Evolutionary conservation across 2,888 invertebrate species (phyloP).

Genomic region (Drosophila bunnanda): DNA sequence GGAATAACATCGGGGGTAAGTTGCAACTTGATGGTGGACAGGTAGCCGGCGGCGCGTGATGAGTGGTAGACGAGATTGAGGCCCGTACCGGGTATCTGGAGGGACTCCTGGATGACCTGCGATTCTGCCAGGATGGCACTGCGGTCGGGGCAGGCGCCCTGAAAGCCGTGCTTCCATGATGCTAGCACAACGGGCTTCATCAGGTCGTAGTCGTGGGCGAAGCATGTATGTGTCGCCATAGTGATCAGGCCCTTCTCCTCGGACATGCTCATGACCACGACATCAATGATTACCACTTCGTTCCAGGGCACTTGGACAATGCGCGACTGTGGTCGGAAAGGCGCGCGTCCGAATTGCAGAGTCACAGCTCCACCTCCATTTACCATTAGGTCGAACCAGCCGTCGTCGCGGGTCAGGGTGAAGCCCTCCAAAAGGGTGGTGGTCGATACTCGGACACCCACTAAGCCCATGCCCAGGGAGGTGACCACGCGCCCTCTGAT

Average conservation of each 20-base stretch:
- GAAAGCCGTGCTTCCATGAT: conserved; percentile 97
- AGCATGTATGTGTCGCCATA: conserved; percentile 91
- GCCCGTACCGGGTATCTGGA: conserved; percentile 97
- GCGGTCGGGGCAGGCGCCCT: conserved; percentile 96
- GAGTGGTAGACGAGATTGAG: conserved; percentile 98
- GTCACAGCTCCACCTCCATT: conserved; percentile 99
- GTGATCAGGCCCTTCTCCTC: conserved; percentile 90
- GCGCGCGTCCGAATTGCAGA: conserved; percentile 95
- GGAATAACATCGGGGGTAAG: conserved; percentile 94
- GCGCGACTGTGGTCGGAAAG: conserved; percentile 94
- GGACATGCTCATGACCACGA: conserved; percentile 92
- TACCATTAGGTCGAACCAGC: conserved; percentile 98
- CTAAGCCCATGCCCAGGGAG: conserved; percentile 95
- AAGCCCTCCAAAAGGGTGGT: conserved; percentile 97
- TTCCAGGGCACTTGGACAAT: conserved; percentile 98
- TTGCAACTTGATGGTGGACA: conserved; percentile 96
- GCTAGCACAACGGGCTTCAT: conserved; percentile 97
- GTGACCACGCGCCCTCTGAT: conserved; percentile 97
- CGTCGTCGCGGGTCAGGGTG: conserved; percentile 95
- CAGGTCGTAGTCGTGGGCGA: conserved; percentile 94
- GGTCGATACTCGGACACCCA: conserved; percentile 97
- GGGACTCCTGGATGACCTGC: conserved; percentile 97
- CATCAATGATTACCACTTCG: conserved; percentile 97
- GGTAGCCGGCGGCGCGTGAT: conserved; percentile 95
- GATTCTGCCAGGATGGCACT: conserved; percentile 95